These are phyloP conservation scores for Oreortyx pictus DNA, from an alignment of 2,797 vertebrate genomes.

Conservation along the genomic window DNA sequence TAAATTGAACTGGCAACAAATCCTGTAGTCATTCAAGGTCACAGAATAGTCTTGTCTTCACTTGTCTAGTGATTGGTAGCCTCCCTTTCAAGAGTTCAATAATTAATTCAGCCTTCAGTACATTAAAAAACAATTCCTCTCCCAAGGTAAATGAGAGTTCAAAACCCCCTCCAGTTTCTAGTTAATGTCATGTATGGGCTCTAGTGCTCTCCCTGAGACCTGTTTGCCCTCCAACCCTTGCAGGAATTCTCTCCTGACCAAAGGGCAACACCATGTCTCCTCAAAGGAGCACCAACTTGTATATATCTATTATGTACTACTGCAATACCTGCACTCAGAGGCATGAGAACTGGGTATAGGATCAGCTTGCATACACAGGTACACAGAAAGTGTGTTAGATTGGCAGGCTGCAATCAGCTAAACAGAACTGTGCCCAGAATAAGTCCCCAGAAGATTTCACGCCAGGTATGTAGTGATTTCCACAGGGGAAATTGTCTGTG, in stretches of 20 bases:
- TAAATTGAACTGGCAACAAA: constrained; percentile 59
- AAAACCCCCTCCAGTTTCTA: not conserved
- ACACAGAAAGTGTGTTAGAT: not conserved
- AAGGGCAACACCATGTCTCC: not conserved
- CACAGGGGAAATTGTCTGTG: not conserved
- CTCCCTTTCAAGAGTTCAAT: constrained; percentile 39
- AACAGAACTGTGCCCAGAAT: not conserved
- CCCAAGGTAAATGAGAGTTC: constrained; percentile 37
- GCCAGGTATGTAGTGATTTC: not conserved
- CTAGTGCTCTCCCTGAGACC: not conserved
- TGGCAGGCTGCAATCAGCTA: not conserved
- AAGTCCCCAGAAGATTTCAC: not conserved
- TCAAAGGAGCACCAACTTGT: not conserved
- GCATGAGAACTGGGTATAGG: not conserved
- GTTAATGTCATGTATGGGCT: not conserved
- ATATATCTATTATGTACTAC: not conserved
- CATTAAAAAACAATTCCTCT: constrained; percentile 41
- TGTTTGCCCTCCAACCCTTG: not conserved
- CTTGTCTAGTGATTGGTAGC: constrained; percentile 42
- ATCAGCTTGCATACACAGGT: not conserved
- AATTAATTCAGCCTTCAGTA: constrained; percentile 39
- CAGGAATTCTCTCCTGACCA: not conserved
- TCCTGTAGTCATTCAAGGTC: constrained; percentile 48
- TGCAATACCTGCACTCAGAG: not conserved
- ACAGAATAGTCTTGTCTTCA: constrained; percentile 42